These are phyloP conservation scores for Sclerurus mexicanus DNA, from an alignment of 2,113 vertebrate genomes.

Conservation along the genomic window DNA sequence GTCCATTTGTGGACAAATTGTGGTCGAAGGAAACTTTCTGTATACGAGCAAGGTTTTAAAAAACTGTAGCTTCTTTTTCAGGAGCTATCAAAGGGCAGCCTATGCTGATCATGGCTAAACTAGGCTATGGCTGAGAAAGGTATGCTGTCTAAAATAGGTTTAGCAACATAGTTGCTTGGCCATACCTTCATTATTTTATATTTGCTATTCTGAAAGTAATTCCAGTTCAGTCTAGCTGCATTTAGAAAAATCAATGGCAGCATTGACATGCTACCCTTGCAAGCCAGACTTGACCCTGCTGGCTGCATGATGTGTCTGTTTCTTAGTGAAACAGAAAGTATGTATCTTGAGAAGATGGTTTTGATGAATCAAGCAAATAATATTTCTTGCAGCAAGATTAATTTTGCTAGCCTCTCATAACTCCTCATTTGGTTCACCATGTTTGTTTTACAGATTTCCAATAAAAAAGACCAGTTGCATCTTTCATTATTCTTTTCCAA, in stretches of 20 bases:
- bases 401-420: neutral
- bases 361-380: neutral
- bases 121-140: neutral
- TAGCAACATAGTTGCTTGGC: neutral
- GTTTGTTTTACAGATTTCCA: neutral
- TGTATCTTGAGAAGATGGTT: neutral
- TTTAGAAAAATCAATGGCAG: conserved; percentile 28
- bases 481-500: neutral
- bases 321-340: neutral
- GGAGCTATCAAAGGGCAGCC: neutral
- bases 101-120: neutral
- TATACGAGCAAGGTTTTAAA: neutral
- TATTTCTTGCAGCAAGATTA: neutral
- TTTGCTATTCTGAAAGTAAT: neutral
- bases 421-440: neutral
- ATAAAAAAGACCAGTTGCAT: neutral
- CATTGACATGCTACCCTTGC: neutral
- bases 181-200: neutral
- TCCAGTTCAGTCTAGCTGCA: neutral
- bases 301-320: neutral
- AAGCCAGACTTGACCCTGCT: neutral
- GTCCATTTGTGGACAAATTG: neutral
- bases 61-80: neutral
- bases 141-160: neutral
- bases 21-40: neutral